Evolutionary conservation across 2,113 vertebrate genomes (phyloP).

Genomic region (Numida meleagris): DNA sequence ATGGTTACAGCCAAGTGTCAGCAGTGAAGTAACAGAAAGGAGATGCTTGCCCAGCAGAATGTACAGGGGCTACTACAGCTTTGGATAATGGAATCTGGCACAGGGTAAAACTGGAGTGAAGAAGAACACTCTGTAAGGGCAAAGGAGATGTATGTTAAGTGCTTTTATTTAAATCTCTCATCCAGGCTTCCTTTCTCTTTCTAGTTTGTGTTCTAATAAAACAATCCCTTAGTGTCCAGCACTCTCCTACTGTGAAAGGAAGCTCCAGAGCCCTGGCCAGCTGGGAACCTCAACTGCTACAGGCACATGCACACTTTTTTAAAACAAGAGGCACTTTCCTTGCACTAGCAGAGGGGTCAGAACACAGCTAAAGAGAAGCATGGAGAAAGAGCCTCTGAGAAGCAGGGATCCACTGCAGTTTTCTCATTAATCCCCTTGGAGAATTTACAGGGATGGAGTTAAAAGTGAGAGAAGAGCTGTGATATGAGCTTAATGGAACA

Average conservation of each 20-base stretch:
- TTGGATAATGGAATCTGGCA: not conserved
- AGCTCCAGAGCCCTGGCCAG: not conserved
- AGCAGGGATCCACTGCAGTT: not conserved
- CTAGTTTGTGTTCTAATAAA: not conserved
- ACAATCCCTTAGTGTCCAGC: not conserved
- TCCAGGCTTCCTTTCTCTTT: not conserved
- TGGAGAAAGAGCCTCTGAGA: not conserved
- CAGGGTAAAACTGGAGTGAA: not conserved
- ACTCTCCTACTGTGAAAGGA: not conserved
- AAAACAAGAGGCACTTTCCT: not conserved
- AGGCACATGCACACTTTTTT: not conserved
- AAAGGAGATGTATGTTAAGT: not conserved
- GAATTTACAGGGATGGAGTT: not conserved
- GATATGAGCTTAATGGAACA: not conserved
- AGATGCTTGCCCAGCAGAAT: not conserved
- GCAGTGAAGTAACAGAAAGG: not conserved
- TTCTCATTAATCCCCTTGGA: not conserved
- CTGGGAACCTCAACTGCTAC: not conserved
- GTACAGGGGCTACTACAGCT: not conserved
- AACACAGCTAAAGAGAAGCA: not conserved
- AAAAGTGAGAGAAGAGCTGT: not conserved
- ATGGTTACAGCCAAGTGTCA: not conserved
- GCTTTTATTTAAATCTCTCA: not conserved
- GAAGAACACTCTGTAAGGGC: not conserved
- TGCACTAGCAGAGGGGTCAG: not conserved